Base-by-base conservation (phyloP, 2,888 invertebrate species). In the Epiblema foenella region DNA sequence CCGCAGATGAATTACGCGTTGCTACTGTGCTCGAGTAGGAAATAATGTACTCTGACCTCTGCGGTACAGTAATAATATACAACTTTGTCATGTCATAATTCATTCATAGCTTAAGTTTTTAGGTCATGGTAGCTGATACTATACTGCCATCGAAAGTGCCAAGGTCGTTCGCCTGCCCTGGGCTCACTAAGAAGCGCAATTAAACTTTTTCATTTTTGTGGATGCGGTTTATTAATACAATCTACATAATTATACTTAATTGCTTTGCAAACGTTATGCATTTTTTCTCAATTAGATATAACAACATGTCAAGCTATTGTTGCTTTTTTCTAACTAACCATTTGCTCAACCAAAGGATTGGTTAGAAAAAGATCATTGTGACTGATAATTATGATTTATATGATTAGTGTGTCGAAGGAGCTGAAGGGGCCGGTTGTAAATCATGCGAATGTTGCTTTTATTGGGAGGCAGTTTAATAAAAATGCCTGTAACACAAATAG, bases 391-490 rank as follows among this genome's bases (percentile, higher is more conserved):
- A 42, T 69, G 64, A 69, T 62, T 46, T 60, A 68, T 70, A 67
- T 46, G 60, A 8, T 65, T 70, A 68, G 42, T 66, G 42, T 66
- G 52, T 56, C 20, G 57, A 65, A 59, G 58, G 58, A 65, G 51
- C 64, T 29, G 60, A 49, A 65, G 68, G 74, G 65, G 69, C 72
- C 57, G 75, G 70, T 74, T 75, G 72, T 82, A 79, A 76, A 79
- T 79, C 76, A 76, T 75, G 74, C 68, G 56, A 64, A 63, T 76
- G 72, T 76, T 79, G 73, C 68, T 79, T 82, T 82, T 81, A 75
- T 85, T 80, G 72, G 76, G 68, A 59, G 60, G 74, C 65, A 67
- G 69, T 76, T 81, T 78, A 62, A 77, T 79, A 77, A 79, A 81
- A 79, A 70, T 57, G 65, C 33, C 37, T 42, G 56, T 69, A 73